Base-by-base conservation (phyloP, 2,888 invertebrate species). In the Pyralis farinalis region DNA sequence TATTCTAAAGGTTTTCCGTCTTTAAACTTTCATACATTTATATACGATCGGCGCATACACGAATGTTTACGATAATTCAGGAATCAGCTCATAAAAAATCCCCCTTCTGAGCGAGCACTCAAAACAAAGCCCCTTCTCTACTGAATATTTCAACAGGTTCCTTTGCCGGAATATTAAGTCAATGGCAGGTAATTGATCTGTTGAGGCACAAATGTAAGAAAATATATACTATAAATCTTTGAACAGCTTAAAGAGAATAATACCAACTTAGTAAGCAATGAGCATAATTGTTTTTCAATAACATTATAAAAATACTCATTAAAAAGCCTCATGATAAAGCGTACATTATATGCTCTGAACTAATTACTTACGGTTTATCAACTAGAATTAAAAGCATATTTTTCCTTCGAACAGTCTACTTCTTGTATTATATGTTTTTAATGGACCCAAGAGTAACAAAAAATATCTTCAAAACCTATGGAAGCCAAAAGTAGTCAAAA, bases 111-210 rank as follows among this genome's bases (percentile, higher is more conserved):
- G 78, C 58, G 64, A 71, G 78, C 71, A 75, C 84, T 85, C 85
- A 81, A 84, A 84, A 85, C 84, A 86, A 85, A 78, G 78, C 80
- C 70, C 71, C 69, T 71, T 49, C 53, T 58, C 80, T 78, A 48
- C 63, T 87, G 84, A 85, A 87, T 87, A 87, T 86, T 87, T 85
- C 80, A 87, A 78, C 69, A 80, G 77, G 75, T 76, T 79, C 72
- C 83, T 85, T 83, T 81, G 80, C 77, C 63, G 57, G 75, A 82
- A 85, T 83, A 87, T 86, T 86, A 88, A 88, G 86, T 86, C 85
- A 85, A 84, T 85, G 82, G 71, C 65, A 37, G 83, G 86, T 88
- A 87, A 88, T 88, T 86, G 86, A 86, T 85, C 86, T 79, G 78
- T 75, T 77, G 73, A 76, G 67, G 69, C 64, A 61, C 44, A 42